Evolutionary conservation across 2,888 invertebrate genomes (phyloP), one percentile per base, ranked within the genome.

Genomic region (Philereme transversata): DNA sequence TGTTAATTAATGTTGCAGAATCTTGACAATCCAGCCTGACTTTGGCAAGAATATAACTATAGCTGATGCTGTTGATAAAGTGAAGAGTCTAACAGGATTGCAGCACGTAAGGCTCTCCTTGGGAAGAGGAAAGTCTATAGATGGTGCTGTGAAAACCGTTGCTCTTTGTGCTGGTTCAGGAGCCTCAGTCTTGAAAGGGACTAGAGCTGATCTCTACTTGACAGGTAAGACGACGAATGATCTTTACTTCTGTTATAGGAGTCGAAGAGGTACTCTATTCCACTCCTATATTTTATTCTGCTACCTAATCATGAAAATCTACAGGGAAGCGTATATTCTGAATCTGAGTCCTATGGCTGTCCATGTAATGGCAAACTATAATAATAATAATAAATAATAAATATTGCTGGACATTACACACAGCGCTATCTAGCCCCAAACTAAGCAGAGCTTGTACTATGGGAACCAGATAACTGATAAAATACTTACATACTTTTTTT

Each of bases 121-220:
- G 46, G 96, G 94, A 5, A 86, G 75, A 69, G 85, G 82, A 5
- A 85, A 79, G 67, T 61, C 69, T 36, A 64, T 93, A 84, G 69
- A 84, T 81, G 91, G 93, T 43, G 69, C 75, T 5, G 92, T 97
- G 3, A 80, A 83, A 35, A 94, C 93, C 0, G 94, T 97, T 4
- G 99, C 97, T 0, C 88, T 98, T 2, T 98, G 98, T 82, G 98
- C 98, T 36, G 99, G 99, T 0, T 97, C 98, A 0, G 99, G 99
- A 0, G 91, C 93, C 5, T 95, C 97, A 0, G 94, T 99, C 3
- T 86, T 99, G 22, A 94, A 94, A 67, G 95, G 94, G 9, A 91
- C 95, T 0, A 61, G 83, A 11, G 97, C 96, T 4, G 97, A 98
- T 87, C 89, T 99, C 9, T 97, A 96, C 76, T 82, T 99, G 41